Base-by-base conservation (phyloP, 2,113 vertebrate species). In the Gasterosteus nipponicus region DNA sequence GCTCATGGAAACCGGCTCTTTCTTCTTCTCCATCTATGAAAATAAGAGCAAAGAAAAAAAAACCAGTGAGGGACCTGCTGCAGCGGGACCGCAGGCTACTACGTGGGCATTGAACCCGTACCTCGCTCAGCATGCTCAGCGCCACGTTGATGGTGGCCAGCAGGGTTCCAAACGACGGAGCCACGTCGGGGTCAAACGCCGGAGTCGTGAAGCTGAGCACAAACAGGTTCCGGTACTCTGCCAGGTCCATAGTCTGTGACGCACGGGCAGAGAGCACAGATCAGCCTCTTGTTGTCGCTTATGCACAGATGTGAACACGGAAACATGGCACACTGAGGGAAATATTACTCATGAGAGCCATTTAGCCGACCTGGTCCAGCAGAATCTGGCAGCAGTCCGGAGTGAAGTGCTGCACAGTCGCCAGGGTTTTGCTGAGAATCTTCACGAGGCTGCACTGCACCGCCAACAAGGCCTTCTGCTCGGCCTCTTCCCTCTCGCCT, bases 351-450 rank as follows among this genome's bases (percentile, higher is more conserved):
- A 26, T 26, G 22, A 26, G 22, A 26, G 3, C 33, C 33, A 33
- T 5, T 33, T 38, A 66, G 8, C 77, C 51, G 80, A 98, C 97
- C 97, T 98, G 97, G 74, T 99, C 97, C 10, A 98, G 93, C 47
- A 99, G 94, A 39, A 99, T 97, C 92, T 99, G 98, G 89, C 97
- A 99, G 92, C 98, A 96, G 31, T 99, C 98, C 0, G 98, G 98
- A 53, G 97, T 99, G 93, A 99, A 99, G 72, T 96, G 96, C 73
- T 97, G 96, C 83, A 99, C 90, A 1, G 97, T 95, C 0, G 97
- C 97, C 4, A 99, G 92, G 0, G 95, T 97, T 81, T 97, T 97
- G 90, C 97, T 98, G 79, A 99, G 97, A 93, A 99, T 99, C 92
- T 97, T 97, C n/a, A 99, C 87, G 5, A 99, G 96, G 71, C 97